Base-by-base conservation (phyloP, 1,140 invertebrate genomes). In the Lamellibrachia luymesi region DNA sequence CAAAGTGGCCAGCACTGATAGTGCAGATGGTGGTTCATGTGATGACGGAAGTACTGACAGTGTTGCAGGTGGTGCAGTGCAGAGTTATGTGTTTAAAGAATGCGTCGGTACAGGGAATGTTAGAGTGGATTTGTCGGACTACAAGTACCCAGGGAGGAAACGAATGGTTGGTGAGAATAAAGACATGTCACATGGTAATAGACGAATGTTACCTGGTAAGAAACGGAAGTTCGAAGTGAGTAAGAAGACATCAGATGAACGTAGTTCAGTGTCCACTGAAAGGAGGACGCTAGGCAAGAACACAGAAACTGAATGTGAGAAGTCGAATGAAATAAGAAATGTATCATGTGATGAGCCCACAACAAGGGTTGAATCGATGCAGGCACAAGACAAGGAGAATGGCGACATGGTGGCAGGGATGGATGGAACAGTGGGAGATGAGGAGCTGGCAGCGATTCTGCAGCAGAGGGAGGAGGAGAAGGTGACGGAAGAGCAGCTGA, bases 221-320 rank as follows among this genome's bases (percentile, higher is more conserved):
- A 80, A 10, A 80, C 17, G 64, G 4, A 80, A 80, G 64, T 80
- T 80, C 13, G 13, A 80, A 2, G 64, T 17, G 0, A 17, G 25
- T 80, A 80, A 80, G 25, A 80, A 80, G 64, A 80, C 64, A 80
- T 80, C 64, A 80, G 64, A 80, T 80, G 64, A 80, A 80, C 64
- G 25, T 22, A 80, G 64, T 38, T 38, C 38, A 38, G 38, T 38
- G 38, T 38, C 38, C 38, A 38, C 38, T 38, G 38, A 38, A 38
- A 38, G 38, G 38, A 38, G 38, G 38, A 38, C 38, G 38, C 38
- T 38, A 38, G 38, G 38, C 38, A 38, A 38, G 38, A 38, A 38
- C 38, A 38, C 38, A 38, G 38, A 38, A 22, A 80, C 64, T 80
- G 64, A 80, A 17, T 80, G 64, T 22, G 25, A 80, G 64, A 80